A percentile compares a stretch with the other conserved stretches of the same genome.
Evolutionary conservation across 1,140 invertebrate genomes (phyloP).

Genomic region (Calliopsis andreniformis): DNA sequence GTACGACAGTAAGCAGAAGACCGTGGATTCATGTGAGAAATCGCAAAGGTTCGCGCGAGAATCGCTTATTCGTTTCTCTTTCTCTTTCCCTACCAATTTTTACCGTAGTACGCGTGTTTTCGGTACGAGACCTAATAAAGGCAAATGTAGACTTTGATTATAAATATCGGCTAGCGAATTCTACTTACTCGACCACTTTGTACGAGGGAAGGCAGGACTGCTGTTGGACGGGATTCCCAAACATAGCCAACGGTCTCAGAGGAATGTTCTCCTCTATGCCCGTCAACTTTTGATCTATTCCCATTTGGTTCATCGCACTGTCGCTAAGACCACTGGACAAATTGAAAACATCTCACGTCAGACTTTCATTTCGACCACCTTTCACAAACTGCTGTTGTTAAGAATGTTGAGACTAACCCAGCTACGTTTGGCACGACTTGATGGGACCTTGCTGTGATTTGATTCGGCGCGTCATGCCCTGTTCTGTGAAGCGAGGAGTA

Average conservation of each 20-base stretch:
- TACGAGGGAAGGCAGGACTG: slow-evolving; percentile 80
- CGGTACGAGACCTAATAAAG: no score
- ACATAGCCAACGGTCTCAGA: slow-evolving; percentile 87
- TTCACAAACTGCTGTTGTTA: slow-evolving; percentile 53
- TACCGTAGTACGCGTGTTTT: no score
- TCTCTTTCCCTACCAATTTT: neutral
- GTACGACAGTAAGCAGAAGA: slow-evolving; percentile 80
- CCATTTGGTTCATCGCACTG: slow-evolving; percentile 75
- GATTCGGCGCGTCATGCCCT: slow-evolving; percentile 75
- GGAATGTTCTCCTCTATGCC: slow-evolving; percentile 88
- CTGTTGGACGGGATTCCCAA: slow-evolving; percentile 83
- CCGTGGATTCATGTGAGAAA: slow-evolving; percentile 57
- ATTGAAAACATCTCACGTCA: neutral
- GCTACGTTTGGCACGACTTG: slow-evolving; percentile 81
- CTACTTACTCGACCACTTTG: slow-evolving; percentile 87
- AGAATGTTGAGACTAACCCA: slow-evolving; percentile 75
- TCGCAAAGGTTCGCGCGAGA: slow-evolving; percentile 25
- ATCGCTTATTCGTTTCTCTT: slow-evolving; percentile 3
- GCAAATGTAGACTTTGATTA: no score
- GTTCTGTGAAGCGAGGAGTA: slow-evolving; percentile 84
- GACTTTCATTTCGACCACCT: neutral
- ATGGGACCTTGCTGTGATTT: slow-evolving; percentile 80
- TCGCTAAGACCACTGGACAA: slow-evolving; percentile 73
- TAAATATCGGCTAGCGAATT: no score
- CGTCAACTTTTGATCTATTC: slow-evolving; percentile 70